Evolutionary conservation across 2,797 vertebrate species (phyloP).

Genomic region (Sebastes matsubarae): DNA sequence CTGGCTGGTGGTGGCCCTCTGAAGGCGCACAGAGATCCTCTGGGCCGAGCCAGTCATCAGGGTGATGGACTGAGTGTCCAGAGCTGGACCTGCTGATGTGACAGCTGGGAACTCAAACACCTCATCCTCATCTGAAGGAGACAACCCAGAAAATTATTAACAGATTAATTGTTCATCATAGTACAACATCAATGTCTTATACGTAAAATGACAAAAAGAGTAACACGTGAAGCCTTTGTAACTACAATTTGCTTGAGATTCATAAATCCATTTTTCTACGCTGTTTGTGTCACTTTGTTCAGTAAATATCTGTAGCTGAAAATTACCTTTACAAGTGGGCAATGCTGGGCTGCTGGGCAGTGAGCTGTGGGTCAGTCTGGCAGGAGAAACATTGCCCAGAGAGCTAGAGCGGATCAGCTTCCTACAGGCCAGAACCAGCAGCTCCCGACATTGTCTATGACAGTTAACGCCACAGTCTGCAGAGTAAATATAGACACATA

Average conservation of each 20-base stretch:
- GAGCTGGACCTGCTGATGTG: conserved; percentile 75
- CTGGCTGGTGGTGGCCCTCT: conserved; percentile 92
- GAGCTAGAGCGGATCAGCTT: conserved; percentile 89
- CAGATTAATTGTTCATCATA: background rate
- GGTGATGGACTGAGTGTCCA: conserved; percentile 90
- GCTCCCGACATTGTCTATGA: conserved; percentile 96
- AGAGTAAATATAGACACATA: conserved; percentile 6
- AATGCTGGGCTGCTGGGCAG: conserved; percentile 92
- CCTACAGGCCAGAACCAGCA: conserved; percentile 93
- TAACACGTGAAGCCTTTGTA: background rate
- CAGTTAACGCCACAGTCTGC: conserved; percentile 97
- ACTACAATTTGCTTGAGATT: background rate
- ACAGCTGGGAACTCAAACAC: conserved; percentile 92
- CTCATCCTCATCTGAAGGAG: conserved; percentile 88
- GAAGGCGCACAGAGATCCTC: conserved; percentile 93
- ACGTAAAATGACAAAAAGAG: background rate
- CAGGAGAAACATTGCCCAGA: conserved; percentile 79
- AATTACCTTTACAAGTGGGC: conserved; percentile 81
- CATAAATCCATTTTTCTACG: background rate
- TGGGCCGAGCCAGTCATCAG: conserved; percentile 92
- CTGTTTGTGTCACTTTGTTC: background rate
- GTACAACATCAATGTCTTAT: background rate
- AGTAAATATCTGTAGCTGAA: background rate
- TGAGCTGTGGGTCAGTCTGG: conserved; percentile 84
- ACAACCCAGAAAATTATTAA: background rate